Evolutionary conservation across 2,888 invertebrate genomes (phyloP).

Genomic region (Pachycephus smyrnensis): DNA sequence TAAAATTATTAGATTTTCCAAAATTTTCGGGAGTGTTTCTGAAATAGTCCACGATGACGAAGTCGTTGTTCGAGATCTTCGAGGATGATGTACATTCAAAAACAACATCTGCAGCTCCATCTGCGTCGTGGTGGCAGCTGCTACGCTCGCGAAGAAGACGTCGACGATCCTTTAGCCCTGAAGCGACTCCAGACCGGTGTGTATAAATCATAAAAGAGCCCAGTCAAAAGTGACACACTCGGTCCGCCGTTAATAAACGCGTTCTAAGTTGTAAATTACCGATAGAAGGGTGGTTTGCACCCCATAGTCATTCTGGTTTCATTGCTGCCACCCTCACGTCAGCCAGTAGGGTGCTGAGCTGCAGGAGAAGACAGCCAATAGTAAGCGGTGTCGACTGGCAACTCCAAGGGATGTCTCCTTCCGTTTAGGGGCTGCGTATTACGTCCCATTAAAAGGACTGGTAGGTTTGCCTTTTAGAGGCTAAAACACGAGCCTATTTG

Average conservation of each 20-base stretch:
- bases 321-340: not conserved
- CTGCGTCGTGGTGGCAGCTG: slow-evolving; percentile 51
- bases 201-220: slow-evolving; percentile 28
- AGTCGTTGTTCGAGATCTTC: not conserved
- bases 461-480: slow-evolving; percentile 39
- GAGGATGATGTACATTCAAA: slow-evolving; percentile 16
- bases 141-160: slow-evolving; percentile 10
- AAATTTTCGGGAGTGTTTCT: rapidly evolving
- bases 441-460: slow-evolving; percentile 37
- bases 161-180: not conserved
- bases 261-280: slow-evolving; percentile 44
- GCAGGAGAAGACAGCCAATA: slow-evolving; percentile 11
- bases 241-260: slow-evolving; percentile 57
- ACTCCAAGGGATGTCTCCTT: slow-evolving; percentile 5
- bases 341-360: slow-evolving; percentile 3
- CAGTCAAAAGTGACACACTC: slow-evolving; percentile 58
- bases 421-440: slow-evolving; percentile 24
- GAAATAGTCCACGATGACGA: not conserved
- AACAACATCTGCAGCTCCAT: slow-evolving; percentile 55
- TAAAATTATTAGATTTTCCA: not conserved
- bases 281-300: slow-evolving; percentile 27
- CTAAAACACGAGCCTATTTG: slow-evolving; percentile 51
- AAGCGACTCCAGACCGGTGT: not conserved
- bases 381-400: not conserved
- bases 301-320: slow-evolving; percentile 25